These are phyloP conservation scores for Gorsachius goisagi DNA, from an alignment of 2,113 vertebrate genomes.

Conservation along the genomic window DNA sequence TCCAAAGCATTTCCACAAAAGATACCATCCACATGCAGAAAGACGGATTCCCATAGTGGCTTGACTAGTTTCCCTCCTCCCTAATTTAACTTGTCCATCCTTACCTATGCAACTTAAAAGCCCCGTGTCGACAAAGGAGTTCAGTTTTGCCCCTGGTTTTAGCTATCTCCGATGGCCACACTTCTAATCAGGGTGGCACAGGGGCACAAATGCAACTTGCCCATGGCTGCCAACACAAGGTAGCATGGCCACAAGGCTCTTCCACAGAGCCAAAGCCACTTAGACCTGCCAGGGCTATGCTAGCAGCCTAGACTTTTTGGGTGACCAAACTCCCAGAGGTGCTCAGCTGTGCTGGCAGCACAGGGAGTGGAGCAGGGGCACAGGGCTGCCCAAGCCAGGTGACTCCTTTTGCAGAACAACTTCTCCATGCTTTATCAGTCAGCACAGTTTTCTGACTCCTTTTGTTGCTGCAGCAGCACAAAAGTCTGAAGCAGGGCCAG, in stretches of 20 bases:
- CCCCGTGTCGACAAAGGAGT: background rate
- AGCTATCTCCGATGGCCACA: background rate
- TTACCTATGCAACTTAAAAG: background rate
- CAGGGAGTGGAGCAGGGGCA: background rate
- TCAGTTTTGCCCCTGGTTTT: background rate
- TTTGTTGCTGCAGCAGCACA: background rate
- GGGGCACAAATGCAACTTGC: background rate
- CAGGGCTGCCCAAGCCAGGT: background rate
- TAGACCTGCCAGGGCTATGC: background rate
- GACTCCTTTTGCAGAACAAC: background rate
- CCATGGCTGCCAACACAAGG: background rate
- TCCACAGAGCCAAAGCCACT: background rate
- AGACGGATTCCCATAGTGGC: background rate
- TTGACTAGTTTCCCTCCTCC: background rate
- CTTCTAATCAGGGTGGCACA: background rate
- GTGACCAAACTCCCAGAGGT: background rate
- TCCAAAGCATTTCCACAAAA: background rate
- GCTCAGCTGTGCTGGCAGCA: background rate
- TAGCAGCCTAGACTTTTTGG: background rate
- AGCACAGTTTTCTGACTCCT: background rate
- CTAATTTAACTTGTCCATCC: background rate
- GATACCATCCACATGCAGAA: background rate
- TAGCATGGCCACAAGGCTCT: background rate
- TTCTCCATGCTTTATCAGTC: accelerated
- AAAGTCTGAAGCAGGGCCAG: background rate